Evolutionary conservation across 2,888 invertebrate genomes (phyloP).

Genomic region (Sclerodermus sp.): DNA sequence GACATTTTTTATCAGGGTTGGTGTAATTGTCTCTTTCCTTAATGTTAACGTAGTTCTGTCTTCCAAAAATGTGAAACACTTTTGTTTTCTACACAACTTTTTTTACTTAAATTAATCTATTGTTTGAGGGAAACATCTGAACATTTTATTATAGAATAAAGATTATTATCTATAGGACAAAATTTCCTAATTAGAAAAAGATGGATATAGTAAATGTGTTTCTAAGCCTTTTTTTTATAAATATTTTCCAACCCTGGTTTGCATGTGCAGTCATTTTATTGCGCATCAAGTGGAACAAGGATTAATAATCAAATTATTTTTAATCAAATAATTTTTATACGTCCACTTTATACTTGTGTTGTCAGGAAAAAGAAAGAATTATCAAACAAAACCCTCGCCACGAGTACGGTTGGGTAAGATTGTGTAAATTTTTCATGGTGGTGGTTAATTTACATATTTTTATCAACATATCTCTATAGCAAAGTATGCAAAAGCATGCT

Average conservation of each 20-base stretch:
- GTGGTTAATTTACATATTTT: conserved; percentile 25
- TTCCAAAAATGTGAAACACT: background rate
- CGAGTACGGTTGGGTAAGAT: conserved; percentile 53
- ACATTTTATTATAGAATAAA: too few species aligned
- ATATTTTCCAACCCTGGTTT: conserved; percentile 7
- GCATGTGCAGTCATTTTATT: conserved; percentile 1
- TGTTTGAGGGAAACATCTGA: too few species aligned
- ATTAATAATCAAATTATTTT: conserved; percentile 8
- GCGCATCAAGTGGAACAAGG: conserved; percentile 17
- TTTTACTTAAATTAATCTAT: too few species aligned
- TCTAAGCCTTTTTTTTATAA: background rate
- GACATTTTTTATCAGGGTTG: conserved; percentile 7
- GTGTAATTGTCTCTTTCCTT: too few species aligned
- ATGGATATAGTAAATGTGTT: too few species aligned
- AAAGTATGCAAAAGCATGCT: background rate
- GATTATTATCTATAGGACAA: too few species aligned
- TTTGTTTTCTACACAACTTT: too few species aligned
- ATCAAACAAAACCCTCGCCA: conserved; percentile 52
- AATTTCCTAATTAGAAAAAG: too few species aligned
- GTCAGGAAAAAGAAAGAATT: conserved; percentile 56
- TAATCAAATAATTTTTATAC: conserved; percentile 27
- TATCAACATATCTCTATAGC: background rate
- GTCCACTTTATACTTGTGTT: conserved; percentile 49
- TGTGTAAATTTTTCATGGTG: conserved; percentile 41
- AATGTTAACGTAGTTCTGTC: background rate